These are phyloP conservation scores for Paramuricea clavata DNA, from an alignment of 92 coral and sea anemone genomes.

Conservation along the genomic window DNA sequence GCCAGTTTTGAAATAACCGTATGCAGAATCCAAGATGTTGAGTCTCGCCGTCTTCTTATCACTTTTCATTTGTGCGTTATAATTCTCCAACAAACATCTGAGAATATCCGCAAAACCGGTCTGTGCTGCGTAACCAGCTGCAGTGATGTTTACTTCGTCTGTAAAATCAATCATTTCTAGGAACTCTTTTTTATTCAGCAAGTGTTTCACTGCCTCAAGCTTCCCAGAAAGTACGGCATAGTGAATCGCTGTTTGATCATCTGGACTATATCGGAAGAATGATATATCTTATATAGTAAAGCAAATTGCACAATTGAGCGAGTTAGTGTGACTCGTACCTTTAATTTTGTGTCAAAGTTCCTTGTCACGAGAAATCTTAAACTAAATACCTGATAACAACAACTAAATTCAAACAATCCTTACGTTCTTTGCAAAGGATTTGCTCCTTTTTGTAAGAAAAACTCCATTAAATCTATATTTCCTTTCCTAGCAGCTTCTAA, in stretches of 20 bases:
- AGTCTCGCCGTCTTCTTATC: background rate
- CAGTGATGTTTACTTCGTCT: background rate
- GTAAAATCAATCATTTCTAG: conserved; percentile 6
- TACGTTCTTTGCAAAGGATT: conserved; percentile 6
- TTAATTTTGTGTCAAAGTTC: background rate
- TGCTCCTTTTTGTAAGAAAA: conserved; percentile 13
- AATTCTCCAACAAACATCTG: conserved; percentile 9
- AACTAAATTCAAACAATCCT: background rate
- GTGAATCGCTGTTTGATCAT: background rate
- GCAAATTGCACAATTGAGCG: too few relatives aligned
- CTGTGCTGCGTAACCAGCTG: conserved; percentile 5
- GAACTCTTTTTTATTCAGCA: background rate
- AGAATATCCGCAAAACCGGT: background rate
- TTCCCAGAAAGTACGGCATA: background rate
- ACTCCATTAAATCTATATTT: background rate
- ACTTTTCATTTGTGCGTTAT: background rate
- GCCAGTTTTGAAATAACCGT: conserved; percentile 35
- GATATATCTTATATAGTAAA: background rate
- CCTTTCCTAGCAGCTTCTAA: background rate
- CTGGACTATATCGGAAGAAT: background rate
- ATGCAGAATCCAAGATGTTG: conserved; percentile 28
- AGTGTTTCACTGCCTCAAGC: background rate
- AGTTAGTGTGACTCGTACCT: too few relatives aligned
- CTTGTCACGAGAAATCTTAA: background rate
- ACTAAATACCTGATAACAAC: background rate